Evolutionary conservation across 1,140 invertebrate species (phyloP).

Genomic region (Chelonus insularis): DNA sequence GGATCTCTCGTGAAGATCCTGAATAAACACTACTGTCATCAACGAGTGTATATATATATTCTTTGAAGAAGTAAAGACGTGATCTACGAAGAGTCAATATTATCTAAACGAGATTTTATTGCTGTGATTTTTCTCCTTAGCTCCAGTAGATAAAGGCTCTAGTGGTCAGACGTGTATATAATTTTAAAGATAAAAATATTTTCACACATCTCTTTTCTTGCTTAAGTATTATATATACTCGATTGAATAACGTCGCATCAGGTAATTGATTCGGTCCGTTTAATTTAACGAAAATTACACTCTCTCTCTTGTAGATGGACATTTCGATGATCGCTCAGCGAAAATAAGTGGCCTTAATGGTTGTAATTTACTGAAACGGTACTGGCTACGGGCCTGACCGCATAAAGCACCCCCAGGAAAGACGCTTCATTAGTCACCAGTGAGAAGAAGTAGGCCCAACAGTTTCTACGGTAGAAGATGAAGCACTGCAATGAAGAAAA

Average conservation of each 20-base stretch:
- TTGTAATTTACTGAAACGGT: slow-evolving; percentile 57
- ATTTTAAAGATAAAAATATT: not conserved
- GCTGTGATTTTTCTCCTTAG: not conserved
- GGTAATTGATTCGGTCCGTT: slow-evolving; percentile 58
- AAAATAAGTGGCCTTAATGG: slow-evolving; percentile 55
- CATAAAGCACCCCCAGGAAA: slow-evolving; percentile 47
- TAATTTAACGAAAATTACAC: slow-evolving; percentile 57
- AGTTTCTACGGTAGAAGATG: not conserved
- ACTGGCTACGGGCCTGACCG: slow-evolving; percentile 41
- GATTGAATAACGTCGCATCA: not conserved
- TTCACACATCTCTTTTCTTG: slow-evolving; percentile 23
- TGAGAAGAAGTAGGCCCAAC: not conserved
- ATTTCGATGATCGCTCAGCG: slow-evolving; percentile 45
- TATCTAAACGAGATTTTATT: slow-evolving; percentile 23
- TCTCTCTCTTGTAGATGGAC: slow-evolving; percentile 36
- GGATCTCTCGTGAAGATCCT: slow-evolving; percentile 13
- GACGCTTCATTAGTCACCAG: slow-evolving; percentile 46
- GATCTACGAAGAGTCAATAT: slow-evolving; percentile 22
- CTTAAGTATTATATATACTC: slow-evolving; percentile 11
- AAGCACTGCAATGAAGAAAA: not conserved
- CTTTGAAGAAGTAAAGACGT: not conserved
- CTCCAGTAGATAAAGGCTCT: too few relatives aligned
- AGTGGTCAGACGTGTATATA: too few relatives aligned
- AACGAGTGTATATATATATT: not conserved
- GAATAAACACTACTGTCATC: slow-evolving; percentile 24